Base-by-base conservation (phyloP, 2,113 vertebrate species). In the Isurus oxyrinchus region DNA sequence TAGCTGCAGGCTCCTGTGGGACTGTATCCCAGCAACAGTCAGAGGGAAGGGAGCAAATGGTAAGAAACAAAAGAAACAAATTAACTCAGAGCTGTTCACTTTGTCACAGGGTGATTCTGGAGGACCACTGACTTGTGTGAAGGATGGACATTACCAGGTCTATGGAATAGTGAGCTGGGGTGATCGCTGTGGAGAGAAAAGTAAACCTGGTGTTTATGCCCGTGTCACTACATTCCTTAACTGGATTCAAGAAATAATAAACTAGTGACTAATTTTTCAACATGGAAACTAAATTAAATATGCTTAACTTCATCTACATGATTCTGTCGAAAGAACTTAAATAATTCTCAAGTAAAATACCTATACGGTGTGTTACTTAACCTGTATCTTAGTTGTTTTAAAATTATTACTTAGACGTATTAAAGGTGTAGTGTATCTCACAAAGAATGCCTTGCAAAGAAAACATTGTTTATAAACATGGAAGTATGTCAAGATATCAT, bases 161-260 rank as follows among this genome's bases (percentile, higher is more conserved):
- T 99, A 98, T 0, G 99, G 99, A n/a, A 96, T 99, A 31, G 99
- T 99, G 96, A 99, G 99, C 97, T 99, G 99, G 99, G 99, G 99
- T 13, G 98, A 98, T 13, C 97, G 97, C 14, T 99, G 99, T 2
- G 99, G 98, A 16, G 76, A 97, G 96, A 98, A 98, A 97, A 98
- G 98, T 97, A 99, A 98, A 95, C 99, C 99, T 11, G 99, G 99
- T 1, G 98, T 99, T 96, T 99, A 99, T 84, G 97, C 99, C 21
- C 97, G 97, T 4, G 98, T 99, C 96, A 97, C 97, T 96, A 96
- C 97, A 40, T 99, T 98, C 96, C 14, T 98, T 96, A 96, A 96
- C 0, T 99, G 99, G 99, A 99, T 99, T 72, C 44, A 69, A 7
- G 63, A 49, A 95, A 53, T 16, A 35, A 72, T 95, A 76, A 5